These are phyloP conservation scores for Ptyas mucosa DNA, from an alignment of 2,113 vertebrate genomes.

Conservation along the genomic window DNA sequence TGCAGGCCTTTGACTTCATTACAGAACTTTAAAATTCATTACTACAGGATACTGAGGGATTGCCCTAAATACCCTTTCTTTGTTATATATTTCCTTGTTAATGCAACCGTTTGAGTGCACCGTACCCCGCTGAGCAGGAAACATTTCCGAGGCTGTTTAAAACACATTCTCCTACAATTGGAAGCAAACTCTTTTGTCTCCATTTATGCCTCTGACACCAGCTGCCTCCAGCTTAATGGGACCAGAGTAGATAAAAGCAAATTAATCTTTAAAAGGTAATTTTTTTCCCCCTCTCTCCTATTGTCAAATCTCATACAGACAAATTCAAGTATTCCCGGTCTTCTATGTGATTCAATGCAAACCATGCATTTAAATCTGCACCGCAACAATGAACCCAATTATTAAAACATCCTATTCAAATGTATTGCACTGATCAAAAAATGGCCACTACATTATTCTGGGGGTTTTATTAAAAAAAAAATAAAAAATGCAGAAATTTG, in stretches of 20 bases:
- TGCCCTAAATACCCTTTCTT: conserved; percentile 64
- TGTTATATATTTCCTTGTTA: conserved; percentile 68
- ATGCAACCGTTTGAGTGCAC: conserved; percentile 66
- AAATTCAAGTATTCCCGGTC: conserved; percentile 37
- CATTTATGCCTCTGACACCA: conserved; percentile 66
- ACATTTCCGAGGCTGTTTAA: conserved; percentile 66
- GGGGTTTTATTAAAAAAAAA: conserved; percentile 20
- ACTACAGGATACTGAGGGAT: conserved; percentile 63
- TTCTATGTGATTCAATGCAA: neutral
- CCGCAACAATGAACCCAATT: conserved; percentile 36
- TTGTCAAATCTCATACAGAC: conserved; percentile 47
- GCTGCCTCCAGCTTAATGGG: conserved; percentile 65
- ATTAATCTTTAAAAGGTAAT: conserved; percentile 67
- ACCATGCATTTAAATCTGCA: conserved; percentile 40
- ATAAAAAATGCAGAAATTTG: conserved; percentile 13
- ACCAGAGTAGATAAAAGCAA: conserved; percentile 55
- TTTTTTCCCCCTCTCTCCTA: conserved; percentile 31
- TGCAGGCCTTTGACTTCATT: conserved; percentile 64
- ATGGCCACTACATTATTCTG: neutral
- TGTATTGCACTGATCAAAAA: conserved; percentile 24
- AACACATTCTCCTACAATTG: conserved; percentile 62
- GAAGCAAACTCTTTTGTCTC: conserved; percentile 64
- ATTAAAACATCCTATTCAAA: conserved; percentile 44
- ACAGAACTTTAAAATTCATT: conserved; percentile 70
- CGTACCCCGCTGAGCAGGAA: conserved; percentile 66